phyloP scores from a whole-genome alignment of 2,888 invertebrate genomes.

The Diloba caeruleocephala region DNA sequence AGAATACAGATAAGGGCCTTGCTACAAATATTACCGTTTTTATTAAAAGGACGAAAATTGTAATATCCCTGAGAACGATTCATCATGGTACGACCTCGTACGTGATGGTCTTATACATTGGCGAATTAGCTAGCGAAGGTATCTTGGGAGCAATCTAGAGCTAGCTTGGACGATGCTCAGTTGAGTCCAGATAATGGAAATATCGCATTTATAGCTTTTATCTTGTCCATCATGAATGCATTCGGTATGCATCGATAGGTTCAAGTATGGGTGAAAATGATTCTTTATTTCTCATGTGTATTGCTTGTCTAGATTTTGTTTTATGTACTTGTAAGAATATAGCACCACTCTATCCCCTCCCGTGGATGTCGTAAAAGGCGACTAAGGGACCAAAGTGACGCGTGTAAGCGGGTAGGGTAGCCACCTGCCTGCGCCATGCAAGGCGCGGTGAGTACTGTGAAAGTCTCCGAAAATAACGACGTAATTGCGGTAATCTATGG shows the following conservation, averaged over 20 bases:
- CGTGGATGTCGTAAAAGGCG: too few relatives aligned
- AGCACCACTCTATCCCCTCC: too few relatives aligned
- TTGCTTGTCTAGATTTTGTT: too few relatives aligned
- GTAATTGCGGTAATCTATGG: too few relatives aligned
- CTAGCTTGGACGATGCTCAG: conserved; percentile 44
- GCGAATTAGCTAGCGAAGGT: conserved; percentile 69
- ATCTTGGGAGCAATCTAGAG: conserved; percentile 67
- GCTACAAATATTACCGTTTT: conserved; percentile 46
- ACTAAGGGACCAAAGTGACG: too few relatives aligned
- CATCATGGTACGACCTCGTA: conserved; percentile 68
- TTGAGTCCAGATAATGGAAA: conserved; percentile 53
- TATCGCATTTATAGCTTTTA: conserved; percentile 48
- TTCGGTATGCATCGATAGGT: conserved; percentile 23
- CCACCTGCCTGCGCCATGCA: too few relatives aligned
- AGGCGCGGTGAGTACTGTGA: too few relatives aligned
- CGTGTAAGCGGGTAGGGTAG: too few relatives aligned
- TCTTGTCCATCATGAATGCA: conserved; percentile 15
- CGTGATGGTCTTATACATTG: conserved; percentile 68
- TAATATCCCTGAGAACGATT: conserved; percentile 57
- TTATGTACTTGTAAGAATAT: too few relatives aligned
- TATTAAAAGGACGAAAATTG: conserved; percentile 56
- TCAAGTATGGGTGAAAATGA: too few relatives aligned
- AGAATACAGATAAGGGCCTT: conserved; percentile 48
- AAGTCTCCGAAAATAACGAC: too few relatives aligned
- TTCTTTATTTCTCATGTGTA: too few relatives aligned